Base-by-base conservation (phyloP, 2,888 invertebrate species). In the Cheilosia vernalis region DNA sequence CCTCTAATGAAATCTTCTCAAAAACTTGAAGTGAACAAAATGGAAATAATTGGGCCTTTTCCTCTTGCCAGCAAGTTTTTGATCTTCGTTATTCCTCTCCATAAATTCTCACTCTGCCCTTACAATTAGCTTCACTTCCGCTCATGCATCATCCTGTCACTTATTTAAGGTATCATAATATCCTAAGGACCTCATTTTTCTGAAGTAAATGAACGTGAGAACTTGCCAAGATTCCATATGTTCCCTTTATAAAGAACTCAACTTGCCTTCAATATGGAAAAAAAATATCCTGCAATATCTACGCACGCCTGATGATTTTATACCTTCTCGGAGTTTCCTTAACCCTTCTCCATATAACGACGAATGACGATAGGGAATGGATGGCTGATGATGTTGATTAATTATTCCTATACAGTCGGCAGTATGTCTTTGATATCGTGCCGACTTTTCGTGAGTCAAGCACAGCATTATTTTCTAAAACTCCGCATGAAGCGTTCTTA, bases 321-420 rank as follows among this genome's bases (percentile, higher is more conserved):
- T 27, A 49, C 47, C 37, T 53, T 66, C 72, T 70, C 44, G 21
- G 70, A 58, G 30, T 55, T 42, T 64, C 66, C 37, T 73, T 83
- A 76, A 58, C 63, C 44, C 55, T 70, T 64, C 30, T 55, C 44
- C 47, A 63, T 44, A 53, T 51, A 58, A 66, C 66, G 19, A 78
- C 60, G 10, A 40, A 40, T 24, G 44, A 80, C 19, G 63, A 56
- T 60, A 63, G 33, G 55, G 6, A 13, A 51, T 27, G 9, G 24
- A 66, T 76, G 58, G 51, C 64, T 72, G 77, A 33, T 70, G 79
- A 73, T 84, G 58, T 60, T 84, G 84, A 84, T 84, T 84, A 84
- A 84, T 74, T 79, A 79, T 84, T 84, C 74, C 74, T 73, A 67
- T 74, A 67, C 77, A 70, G 70, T 77, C 70, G 63, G 69, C 83